These are phyloP conservation scores for Neotoma lepida DNA, from an alignment of 2,113 vertebrate species.

Conservation along the genomic window DNA sequence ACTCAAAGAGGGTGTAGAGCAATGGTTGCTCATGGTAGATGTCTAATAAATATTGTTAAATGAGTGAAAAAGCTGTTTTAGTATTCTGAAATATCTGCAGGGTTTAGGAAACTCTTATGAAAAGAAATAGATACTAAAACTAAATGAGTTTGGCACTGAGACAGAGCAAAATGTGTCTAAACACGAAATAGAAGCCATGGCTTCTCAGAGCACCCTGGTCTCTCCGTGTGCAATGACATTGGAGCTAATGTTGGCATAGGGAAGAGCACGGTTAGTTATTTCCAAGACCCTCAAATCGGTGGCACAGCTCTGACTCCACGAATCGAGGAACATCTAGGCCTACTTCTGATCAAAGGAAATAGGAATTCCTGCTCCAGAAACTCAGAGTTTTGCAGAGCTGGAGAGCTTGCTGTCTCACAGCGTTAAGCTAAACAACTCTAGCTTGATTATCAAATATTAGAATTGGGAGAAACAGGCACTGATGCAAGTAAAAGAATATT, in stretches of 20 bases:
- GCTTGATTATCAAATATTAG: constrained; percentile 82
- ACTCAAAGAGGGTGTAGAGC: neutral
- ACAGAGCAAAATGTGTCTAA: constrained; percentile 47
- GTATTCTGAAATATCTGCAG: neutral
- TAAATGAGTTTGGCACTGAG: constrained; percentile 44
- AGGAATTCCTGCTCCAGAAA: constrained; percentile 47
- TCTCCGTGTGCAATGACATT: neutral
- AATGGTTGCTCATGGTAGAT: neutral
- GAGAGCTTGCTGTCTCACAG: constrained; percentile 66
- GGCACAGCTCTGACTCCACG: neutral
- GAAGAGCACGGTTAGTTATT: constrained; percentile 61
- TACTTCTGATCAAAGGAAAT: constrained; percentile 39
- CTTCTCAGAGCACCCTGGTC: constrained; percentile 1
- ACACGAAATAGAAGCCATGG: neutral
- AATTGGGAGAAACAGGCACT: constrained; percentile 83
- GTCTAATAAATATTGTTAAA: neutral
- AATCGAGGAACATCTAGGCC: constrained; percentile 35
- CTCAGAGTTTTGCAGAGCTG: constrained; percentile 48
- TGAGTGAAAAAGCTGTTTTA: constrained; percentile 41
- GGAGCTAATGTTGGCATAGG: constrained; percentile 21
- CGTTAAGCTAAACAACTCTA: constrained; percentile 74
- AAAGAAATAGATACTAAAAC: constrained; percentile 50
- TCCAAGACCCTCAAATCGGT: neutral
- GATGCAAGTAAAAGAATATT: constrained; percentile 86
- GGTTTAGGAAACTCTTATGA: constrained; percentile 42